These are phyloP conservation scores for Mareca strepera DNA, from an alignment of 2,797 vertebrate species.

Conservation along the genomic window DNA sequence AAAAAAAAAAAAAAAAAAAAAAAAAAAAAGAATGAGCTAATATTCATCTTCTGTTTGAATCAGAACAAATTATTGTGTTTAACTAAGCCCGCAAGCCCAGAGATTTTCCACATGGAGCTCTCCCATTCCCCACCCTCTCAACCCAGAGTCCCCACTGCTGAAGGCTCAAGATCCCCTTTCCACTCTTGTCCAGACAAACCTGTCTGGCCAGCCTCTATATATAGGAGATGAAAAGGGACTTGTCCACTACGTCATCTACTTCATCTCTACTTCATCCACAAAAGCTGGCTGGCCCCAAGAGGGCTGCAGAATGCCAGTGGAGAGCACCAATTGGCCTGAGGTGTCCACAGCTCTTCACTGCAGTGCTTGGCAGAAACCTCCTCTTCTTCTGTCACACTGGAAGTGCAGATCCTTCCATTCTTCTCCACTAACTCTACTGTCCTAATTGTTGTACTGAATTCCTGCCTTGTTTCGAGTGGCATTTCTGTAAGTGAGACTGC, in stretches of 20 bases:
- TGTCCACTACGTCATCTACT: not conserved
- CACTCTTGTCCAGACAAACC: not conserved
- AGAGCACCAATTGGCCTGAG: not conserved
- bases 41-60: not conserved
- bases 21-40: not conserved
- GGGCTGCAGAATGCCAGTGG: not conserved
- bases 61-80: not conserved
- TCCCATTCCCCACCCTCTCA: not conserved
- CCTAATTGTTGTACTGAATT: not conserved
- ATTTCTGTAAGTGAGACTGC: not conserved
- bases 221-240: fast-evolving
- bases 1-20: not conserved
- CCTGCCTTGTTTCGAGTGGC: not conserved
- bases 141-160: not conserved
- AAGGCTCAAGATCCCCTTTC: not conserved
- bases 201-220: not conserved
- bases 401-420: not conserved
- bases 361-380: not conserved
- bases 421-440: not conserved
- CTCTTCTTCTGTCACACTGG: not conserved
- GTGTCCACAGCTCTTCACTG: fast-evolving
- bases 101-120: not conserved
- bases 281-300: not conserved
- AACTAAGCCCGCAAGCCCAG: not conserved
- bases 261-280: not conserved